Conservation (phyloP, 2,113 vertebrate species). For the Dipodomys spectabilis region DNA sequence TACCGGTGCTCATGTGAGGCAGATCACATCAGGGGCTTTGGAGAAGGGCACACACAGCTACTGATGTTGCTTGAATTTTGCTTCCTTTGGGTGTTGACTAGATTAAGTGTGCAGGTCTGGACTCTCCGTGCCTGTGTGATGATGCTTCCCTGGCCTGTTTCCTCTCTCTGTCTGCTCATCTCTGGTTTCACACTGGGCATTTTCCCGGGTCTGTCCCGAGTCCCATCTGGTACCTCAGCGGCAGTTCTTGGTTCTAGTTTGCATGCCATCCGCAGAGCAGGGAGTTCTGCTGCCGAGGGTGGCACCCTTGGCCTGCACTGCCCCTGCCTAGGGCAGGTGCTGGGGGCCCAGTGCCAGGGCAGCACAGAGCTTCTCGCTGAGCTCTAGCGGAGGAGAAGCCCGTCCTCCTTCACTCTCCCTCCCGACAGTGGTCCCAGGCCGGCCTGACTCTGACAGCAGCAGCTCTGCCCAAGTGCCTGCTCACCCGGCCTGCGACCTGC, state of each 20-base stretch:
- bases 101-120: not conserved
- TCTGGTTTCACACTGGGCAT: not conserved
- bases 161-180: not conserved
- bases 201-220: not conserved
- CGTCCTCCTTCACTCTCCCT: too few species aligned
- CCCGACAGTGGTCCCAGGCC: not conserved
- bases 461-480: not conserved
- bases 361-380: too few species aligned
- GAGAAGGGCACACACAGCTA: too few species aligned
- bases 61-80: too few species aligned
- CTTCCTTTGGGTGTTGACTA: not conserved
- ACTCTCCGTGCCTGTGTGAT: not conserved
- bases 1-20: not conserved
- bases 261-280: too few species aligned
- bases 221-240: fast-evolving
- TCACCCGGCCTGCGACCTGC: not conserved
- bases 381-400: too few species aligned
- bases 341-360: too few species aligned
- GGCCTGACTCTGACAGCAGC: too few species aligned
- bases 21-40: too few species aligned
- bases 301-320: fast-evolving
- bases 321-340: not conserved
- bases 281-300: not conserved
- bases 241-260: not conserved
- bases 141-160: not conserved